Conservation (phyloP, 2,113 vertebrate species). For the Centropristis striata region DNA sequence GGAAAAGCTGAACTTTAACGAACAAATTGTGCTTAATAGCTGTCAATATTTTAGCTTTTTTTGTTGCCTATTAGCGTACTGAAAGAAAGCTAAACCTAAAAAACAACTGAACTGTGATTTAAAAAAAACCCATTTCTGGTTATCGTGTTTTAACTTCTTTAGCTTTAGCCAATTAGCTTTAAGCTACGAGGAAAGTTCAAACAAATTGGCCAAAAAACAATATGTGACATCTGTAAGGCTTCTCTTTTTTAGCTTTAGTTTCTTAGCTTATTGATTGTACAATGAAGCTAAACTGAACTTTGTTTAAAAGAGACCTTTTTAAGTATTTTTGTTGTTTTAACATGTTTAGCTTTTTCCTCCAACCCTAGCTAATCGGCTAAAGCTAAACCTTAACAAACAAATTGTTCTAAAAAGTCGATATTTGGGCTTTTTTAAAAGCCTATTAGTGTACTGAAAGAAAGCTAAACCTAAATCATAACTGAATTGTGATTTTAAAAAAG, state of each 20-base stretch:
- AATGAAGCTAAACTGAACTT: too few relatives aligned
- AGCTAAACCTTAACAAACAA: too few relatives aligned
- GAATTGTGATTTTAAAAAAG: not conserved
- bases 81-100: not conserved
- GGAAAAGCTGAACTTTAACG: too few relatives aligned
- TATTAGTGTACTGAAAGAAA: not conserved
- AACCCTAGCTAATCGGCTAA: not conserved
- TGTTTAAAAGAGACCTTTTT: too few relatives aligned
- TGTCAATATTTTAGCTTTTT: too few relatives aligned
- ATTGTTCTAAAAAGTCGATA: too few relatives aligned
- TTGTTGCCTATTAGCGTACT: not conserved
- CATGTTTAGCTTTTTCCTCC: not conserved
- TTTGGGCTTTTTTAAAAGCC: too few relatives aligned
- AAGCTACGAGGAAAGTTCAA: not conserved
- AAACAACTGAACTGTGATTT: too few relatives aligned
- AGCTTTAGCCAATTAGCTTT: not conserved
- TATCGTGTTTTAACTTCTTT: not conserved
- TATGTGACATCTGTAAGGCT: not conserved
- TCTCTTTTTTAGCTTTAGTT: not conserved
- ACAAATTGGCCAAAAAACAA: not conserved
- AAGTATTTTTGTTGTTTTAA: too few relatives aligned
- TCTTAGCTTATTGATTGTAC: not conserved
- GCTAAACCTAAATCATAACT: not conserved
- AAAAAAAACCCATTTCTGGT: not conserved
- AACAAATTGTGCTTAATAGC: too few relatives aligned